Evolutionary conservation across 2,888 invertebrate species (phyloP), one percentile per base, ranked within the genome.

Genomic region (Dimorphilus gyrociliatus): DNA sequence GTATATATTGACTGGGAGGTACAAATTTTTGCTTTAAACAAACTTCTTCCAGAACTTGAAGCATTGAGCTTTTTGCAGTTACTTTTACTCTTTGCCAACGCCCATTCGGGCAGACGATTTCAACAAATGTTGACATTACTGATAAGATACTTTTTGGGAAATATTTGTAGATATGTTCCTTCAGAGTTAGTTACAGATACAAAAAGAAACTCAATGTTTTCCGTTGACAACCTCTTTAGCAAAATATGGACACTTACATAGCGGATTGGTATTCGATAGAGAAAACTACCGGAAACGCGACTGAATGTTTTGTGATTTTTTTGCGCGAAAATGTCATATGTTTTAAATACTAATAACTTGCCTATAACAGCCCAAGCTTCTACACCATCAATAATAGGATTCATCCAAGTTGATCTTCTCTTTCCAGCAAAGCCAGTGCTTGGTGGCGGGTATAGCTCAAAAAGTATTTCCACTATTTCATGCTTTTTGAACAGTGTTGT

Each of bases 1-100:
- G 64, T 51, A 78, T 76, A 65, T 78, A 81, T 38, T 78, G 74
- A 33, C 74, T 72, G 17, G 50, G 31, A 10, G 79, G 68, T 41
- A 75, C 68, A 45, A 74, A 76, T 8, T 75, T 77, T 56, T 72
- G 67, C 54, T 81, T 82, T 28, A 68, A 66, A 50, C 85, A 84
- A 2, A 76, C 81, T 65, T 82, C 81, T 66, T 86, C 85, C 28
- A 86, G 61, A 32, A 84, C 70, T 79, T 82, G 47, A 19, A 42
- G n/a, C n/a, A n/a, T n/a, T n/a, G n/a, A n/a, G n/a, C n/a, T n/a
- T n/a, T n/a, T n/a, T n/a, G n/a, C n/a, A n/a, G n/a, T n/a, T n/a
- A n/a, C n/a, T n/a, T n/a, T n/a, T n/a, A n/a, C n/a, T n/a, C n/a
- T n/a, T n/a, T n/a, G n/a, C n/a, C n/a, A n/a, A n/a, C n/a, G n/a